Base-by-base conservation (phyloP, 2,113 vertebrate species). In the Aspiorhynchus laticeps region DNA sequence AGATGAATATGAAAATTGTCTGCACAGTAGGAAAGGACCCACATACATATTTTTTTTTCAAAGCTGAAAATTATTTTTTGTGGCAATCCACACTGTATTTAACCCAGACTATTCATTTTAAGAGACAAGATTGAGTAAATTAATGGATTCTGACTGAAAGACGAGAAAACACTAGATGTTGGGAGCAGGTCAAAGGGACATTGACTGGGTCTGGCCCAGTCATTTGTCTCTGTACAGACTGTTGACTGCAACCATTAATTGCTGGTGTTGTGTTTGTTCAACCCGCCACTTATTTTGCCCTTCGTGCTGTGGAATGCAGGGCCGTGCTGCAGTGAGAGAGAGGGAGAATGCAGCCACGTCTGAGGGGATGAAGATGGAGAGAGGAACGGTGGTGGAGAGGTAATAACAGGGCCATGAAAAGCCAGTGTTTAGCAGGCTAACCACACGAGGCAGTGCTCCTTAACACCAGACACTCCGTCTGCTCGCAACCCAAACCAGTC, bases 321-420 rank as follows among this genome's bases (percentile, higher is more conserved):
- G 92, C 91, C 56, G 69, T 5, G 83, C 53, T 53, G 89, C 90
- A 63, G 80, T 33, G 24, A 88, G 88, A 74, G 59, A 80, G 43
- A 59, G 94, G 93, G 95, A 96, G 94, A 96, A 96, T 94, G 93
- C 95, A 94, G 93, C 80, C 80, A 82, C 61, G 80, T 65, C 80
- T 65, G n/a, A 92, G 95, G 91, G n/a, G 84, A 73, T 36, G 33
- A 73, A 61, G 83, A 33, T 38, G 71, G 46, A 17, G 46, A 63
- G 80, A 77, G 69, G 53, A 33, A 14, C 93, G 93, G 95, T 96
- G 94, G 96, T 96, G 95, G 93, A 95, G 94, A 94, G 91, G 94
- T 96, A 97, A 98, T 97, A 96, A 96, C 95, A 97, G 96, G 93
- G 93, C 92, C 83, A 87, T 84, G 84, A 90, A 84, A 86, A 93